Base-by-base conservation (phyloP, 2,888 invertebrate species). In the Rosalia funebris region DNA sequence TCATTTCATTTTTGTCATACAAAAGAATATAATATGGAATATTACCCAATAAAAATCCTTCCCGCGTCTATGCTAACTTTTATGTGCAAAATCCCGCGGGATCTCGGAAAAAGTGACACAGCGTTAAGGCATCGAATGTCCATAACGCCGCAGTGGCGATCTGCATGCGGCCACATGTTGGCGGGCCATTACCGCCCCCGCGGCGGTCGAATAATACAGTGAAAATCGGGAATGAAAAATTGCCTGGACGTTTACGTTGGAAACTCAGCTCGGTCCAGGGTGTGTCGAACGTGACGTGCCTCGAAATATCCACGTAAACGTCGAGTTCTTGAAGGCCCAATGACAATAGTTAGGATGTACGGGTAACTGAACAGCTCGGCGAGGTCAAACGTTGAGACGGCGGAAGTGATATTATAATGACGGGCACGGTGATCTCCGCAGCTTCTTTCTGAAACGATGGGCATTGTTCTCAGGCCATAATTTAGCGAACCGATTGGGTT, bases 181-280 rank as follows among this genome's bases (percentile, higher is more conserved):
- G 75, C 75, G 72, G 74, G 71, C 78, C 77, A 80, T 80, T 80
- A 77, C 78, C 71, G 71, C 72, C 72, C 69, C 70, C 71, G 56
- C 42, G 62, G 20, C 55, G 44, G 67, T 75, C 72, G 75, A 72
- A 79, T 80, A 81, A 81, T 81, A 80, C 79, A 81, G 78, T 81
- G 80, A 79, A 81, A 81, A 77, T 79, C 77, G 77, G 75, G 77
- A 77, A 79, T 82, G 82, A 82, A 82, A 82, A 81, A 82, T 82
- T 75, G 80, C 73, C 78, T 75, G 81, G 81, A 82, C 82, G 75
- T 79, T 79, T 79, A 77, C 75, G 75, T 71, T 75, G 71, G 71
- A 77, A 77, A 78, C 75, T 79, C 74, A 72, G 67, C 60, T 62
- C 65, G 70, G 75, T 70, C 76, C 79, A 79, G 80, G 79, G 79